Conservation (phyloP, 1,140 invertebrate genomes). For the Monochamus saltuarius region DNA sequence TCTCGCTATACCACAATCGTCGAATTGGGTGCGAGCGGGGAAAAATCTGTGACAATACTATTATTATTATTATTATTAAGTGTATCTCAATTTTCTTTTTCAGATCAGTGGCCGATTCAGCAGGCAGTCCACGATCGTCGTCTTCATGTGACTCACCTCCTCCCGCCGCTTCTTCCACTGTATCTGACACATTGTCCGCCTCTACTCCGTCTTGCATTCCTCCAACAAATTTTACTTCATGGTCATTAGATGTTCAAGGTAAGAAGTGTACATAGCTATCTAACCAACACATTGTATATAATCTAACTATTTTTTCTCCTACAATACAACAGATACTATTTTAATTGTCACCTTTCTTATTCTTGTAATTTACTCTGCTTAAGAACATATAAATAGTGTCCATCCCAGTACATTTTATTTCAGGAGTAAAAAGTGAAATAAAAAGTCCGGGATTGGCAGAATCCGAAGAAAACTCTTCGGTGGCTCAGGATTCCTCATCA, state of each 20-base stretch:
- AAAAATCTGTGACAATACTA: too few species aligned
- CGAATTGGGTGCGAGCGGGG: too few species aligned
- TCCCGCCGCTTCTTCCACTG: slow-evolving; percentile 36
- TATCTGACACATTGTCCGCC: slow-evolving; percentile 40
- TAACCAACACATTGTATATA: too few species aligned
- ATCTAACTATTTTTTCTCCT: too few species aligned
- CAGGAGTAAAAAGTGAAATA: slow-evolving; percentile 61
- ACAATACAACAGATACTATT: neutral
- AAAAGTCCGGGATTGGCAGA: slow-evolving; percentile 60
- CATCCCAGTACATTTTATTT: slow-evolving; percentile 3
- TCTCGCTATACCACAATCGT: too few species aligned
- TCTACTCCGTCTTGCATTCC: slow-evolving; percentile 35
- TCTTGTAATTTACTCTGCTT: neutral
- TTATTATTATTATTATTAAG: too few species aligned
- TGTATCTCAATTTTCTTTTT: slow-evolving; percentile 18
- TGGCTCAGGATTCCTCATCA: slow-evolving; percentile 44
- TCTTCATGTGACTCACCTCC: slow-evolving; percentile 47
- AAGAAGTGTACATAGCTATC: too few species aligned
- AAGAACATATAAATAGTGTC: neutral
- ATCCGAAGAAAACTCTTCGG: slow-evolving; percentile 52
- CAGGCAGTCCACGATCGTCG: slow-evolving; percentile 48
- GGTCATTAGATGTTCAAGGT: slow-evolving; percentile 39
- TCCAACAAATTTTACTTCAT: slow-evolving; percentile 32
- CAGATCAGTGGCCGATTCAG: slow-evolving; percentile 42
- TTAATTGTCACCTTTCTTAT: neutral